phyloP scores from a whole-genome alignment of 2,888 invertebrate genomes.

The Trichopoda pennipes region DNA sequence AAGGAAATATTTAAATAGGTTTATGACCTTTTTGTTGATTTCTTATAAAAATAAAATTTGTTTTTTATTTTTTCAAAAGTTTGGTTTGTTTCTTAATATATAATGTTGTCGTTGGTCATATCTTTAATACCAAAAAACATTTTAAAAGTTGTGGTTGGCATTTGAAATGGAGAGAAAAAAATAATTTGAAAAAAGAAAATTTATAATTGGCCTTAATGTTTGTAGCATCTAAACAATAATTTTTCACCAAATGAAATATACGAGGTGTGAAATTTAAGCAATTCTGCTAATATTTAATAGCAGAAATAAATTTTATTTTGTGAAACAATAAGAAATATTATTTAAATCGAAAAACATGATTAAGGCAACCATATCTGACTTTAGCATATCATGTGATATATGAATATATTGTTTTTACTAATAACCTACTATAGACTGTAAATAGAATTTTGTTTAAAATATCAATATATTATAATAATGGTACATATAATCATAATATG shows the following conservation, averaged over 20 bases:
- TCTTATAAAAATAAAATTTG: conserved; percentile 32
- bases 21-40: conserved; percentile 10
- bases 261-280: not conserved
- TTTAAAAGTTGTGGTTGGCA: too few relatives aligned
- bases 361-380: too few relatives aligned
- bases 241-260: not conserved
- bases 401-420: too few relatives aligned
- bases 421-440: too few relatives aligned
- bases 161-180: too few relatives aligned
- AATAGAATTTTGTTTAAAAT: too few relatives aligned
- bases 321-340: too few relatives aligned
- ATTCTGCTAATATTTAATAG: not conserved
- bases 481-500: too few relatives aligned
- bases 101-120: conserved; percentile 25
- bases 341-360: too few relatives aligned
- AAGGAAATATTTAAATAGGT: not conserved
- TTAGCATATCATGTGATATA: too few relatives aligned
- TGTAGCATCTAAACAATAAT: not conserved
- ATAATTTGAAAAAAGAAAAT: not conserved
- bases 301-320: too few relatives aligned
- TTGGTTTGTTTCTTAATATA: not conserved
- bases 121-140: conserved; percentile 2
- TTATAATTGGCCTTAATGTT: conserved; percentile 23
- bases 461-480: too few relatives aligned
- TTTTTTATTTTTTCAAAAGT: not conserved